phyloP scores from a whole-genome alignment of 2,113 vertebrate genomes.

The Opisthocomus hoazin region DNA sequence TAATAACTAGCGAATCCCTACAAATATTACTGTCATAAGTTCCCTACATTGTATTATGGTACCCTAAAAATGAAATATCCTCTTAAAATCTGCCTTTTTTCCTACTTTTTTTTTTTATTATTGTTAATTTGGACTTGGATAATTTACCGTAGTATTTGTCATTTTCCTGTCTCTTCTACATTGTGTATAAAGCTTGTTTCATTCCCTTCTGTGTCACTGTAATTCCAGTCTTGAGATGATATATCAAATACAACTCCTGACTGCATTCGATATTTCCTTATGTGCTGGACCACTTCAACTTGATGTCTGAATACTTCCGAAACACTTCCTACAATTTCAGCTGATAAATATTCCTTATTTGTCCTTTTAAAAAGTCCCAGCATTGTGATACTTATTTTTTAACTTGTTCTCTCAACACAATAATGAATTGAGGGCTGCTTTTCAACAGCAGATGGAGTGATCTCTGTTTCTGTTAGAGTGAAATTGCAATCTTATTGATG shows the following conservation, averaged over 20 bases:
- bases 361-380: neutral
- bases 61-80: neutral
- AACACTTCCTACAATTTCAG: neutral
- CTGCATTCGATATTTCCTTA: neutral
- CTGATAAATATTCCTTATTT: slow-evolving; percentile 7
- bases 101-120: neutral
- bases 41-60: neutral
- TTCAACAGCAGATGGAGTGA: neutral
- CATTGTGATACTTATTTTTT: neutral
- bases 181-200: neutral
- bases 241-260: neutral
- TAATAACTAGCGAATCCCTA: neutral
- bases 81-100: neutral
- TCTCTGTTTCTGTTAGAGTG: slow-evolving; percentile 23
- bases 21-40: neutral
- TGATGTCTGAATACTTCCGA: neutral
- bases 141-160: neutral
- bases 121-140: neutral
- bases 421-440: neutral
- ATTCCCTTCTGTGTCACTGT: neutral
- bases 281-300: neutral
- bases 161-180: neutral
- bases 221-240: neutral
- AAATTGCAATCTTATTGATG: slow-evolving; percentile 40
- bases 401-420: neutral